Evolutionary conservation across 92 coral and sea anemone genomes (phyloP).

Genomic region (Epizoanthus rinbou): DNA sequence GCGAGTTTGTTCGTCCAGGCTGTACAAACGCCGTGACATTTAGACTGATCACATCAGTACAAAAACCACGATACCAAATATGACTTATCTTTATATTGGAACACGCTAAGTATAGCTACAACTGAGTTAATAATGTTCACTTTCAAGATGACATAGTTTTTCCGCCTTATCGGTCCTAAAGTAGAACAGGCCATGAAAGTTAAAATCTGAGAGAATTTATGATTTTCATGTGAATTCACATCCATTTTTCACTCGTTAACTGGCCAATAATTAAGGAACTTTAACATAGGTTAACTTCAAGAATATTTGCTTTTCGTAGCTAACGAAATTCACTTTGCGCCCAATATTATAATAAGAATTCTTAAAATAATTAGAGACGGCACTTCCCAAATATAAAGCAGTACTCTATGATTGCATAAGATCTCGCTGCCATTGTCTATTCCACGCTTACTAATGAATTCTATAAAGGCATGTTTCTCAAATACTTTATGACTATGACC

Average conservation of each 20-base stretch:
- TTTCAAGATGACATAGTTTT: too few relatives aligned
- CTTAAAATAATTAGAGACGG: background rate
- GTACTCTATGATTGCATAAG: background rate
- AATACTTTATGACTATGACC: background rate
- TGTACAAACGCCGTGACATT: background rate
- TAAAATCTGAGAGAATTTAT: too few relatives aligned
- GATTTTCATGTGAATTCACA: slow-evolving; percentile 7
- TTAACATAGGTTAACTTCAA: background rate
- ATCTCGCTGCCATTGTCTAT: background rate
- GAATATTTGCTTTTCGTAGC: slow-evolving; percentile 1
- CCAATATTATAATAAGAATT: too few relatives aligned
- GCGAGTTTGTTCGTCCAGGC: background rate
- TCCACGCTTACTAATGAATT: slow-evolving; percentile 8
- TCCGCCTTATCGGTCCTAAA: too few relatives aligned
- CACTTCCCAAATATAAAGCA: background rate
- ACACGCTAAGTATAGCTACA: too few relatives aligned
- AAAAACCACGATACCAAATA: too few relatives aligned
- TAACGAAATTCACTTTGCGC: too few relatives aligned
- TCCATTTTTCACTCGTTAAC: background rate
- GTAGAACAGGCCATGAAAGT: too few relatives aligned
- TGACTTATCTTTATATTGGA: too few relatives aligned
- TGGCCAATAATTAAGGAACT: background rate
- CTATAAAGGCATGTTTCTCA: slow-evolving; percentile 1
- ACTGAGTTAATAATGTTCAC: too few relatives aligned
- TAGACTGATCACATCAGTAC: too few relatives aligned